Percentiles rank a stretch among this genome's conserved stretches.
Conservation (phyloP, 1,140 invertebrate genomes). For the Drosophila navojoa region DNA sequence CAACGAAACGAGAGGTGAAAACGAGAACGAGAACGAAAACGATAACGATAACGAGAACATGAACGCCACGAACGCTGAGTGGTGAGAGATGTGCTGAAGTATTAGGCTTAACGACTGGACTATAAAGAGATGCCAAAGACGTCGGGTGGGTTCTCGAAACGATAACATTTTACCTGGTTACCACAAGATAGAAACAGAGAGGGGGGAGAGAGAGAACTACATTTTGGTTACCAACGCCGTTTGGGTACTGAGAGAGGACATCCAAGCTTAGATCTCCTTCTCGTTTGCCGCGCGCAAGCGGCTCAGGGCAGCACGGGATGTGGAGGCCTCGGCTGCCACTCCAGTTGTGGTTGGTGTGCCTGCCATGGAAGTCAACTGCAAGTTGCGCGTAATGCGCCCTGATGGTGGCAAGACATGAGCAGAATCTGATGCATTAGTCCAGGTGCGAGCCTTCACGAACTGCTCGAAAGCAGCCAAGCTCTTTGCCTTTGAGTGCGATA, state of each 20-base stretch:
- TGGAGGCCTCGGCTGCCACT: slow-evolving; percentile 28
- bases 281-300: slow-evolving; percentile 43
- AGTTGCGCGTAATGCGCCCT: slow-evolving; percentile 67
- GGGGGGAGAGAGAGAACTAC: slow-evolving; percentile 23
- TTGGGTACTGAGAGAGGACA: not conserved
- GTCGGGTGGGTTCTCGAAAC: slow-evolving; percentile 28
- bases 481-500: slow-evolving; percentile 57
- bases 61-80: slow-evolving; percentile 62
- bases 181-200: slow-evolving; percentile 50
- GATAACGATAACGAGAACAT: slow-evolving; percentile 33
- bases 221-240: slow-evolving; percentile 47
- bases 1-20: slow-evolving; percentile 63
- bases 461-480: slow-evolving; percentile 72
- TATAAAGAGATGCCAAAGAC: slow-evolving; percentile 50
- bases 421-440: slow-evolving; percentile 58
- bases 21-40: slow-evolving; percentile 60
- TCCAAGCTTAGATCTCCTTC: slow-evolving; percentile 59
- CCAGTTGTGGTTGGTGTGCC: slow-evolving; percentile 24
- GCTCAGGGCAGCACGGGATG: slow-evolving; percentile 24
- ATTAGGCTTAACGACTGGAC: slow-evolving; percentile 42
- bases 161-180: slow-evolving; percentile 72
- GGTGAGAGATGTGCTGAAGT: slow-evolving; percentile 51
- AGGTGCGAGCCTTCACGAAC: slow-evolving; percentile 67
- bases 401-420: slow-evolving; percentile 68
- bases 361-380: slow-evolving; percentile 36